These are phyloP conservation scores for Mirza zaza DNA, from an alignment of 2,113 vertebrate genomes.

Conservation along the genomic window DNA sequence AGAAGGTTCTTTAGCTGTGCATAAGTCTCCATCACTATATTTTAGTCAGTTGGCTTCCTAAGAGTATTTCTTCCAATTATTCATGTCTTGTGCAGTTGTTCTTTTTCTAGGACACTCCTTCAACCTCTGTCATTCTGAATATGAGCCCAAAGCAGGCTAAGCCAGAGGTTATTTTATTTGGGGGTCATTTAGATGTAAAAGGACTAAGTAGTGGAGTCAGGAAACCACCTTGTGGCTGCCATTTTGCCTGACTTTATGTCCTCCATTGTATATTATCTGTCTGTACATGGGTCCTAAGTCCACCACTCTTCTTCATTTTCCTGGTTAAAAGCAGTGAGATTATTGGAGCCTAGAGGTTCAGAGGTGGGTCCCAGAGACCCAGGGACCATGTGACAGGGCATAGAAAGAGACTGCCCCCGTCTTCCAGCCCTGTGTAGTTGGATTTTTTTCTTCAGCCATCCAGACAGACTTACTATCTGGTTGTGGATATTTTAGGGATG, in stretches of 20 bases:
- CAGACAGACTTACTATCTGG: background rate
- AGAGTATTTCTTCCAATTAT: background rate
- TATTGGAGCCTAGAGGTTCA: background rate
- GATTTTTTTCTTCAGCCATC: background rate
- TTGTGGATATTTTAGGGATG: background rate
- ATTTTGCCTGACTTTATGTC: background rate
- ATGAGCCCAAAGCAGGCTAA: background rate
- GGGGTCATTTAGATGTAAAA: slow-evolving; percentile 26
- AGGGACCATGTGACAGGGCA: background rate
- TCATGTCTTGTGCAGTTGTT: background rate
- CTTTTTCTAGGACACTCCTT: background rate
- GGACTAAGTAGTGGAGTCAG: background rate
- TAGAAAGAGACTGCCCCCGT: background rate
- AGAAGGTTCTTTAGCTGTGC: background rate
- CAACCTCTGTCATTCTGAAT: background rate
- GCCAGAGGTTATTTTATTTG: background rate
- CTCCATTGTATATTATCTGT: background rate
- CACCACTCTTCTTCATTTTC: background rate
- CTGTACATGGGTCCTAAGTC: background rate
- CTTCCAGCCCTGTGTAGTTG: background rate
- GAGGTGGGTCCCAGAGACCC: background rate
- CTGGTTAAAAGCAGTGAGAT: background rate
- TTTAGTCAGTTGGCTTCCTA: background rate
- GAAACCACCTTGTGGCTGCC: background rate
- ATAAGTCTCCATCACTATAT: background rate